Percentiles rank a stretch among this genome's conserved stretches.
These are phyloP conservation scores for Carassius carassius DNA, from an alignment of 2,113 vertebrate species.

Conservation along the genomic window DNA sequence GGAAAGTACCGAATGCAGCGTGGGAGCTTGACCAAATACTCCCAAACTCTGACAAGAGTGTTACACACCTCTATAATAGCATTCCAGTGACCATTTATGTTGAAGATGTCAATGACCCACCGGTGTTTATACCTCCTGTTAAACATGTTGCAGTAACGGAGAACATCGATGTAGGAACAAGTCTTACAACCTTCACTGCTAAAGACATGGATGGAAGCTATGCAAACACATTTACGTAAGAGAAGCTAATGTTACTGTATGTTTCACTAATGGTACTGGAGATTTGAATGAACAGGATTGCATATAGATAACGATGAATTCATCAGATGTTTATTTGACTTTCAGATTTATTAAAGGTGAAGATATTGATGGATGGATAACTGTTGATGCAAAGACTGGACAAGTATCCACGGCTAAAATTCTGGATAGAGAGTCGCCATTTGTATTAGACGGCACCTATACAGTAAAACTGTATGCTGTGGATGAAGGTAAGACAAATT, in stretches of 20 bases:
- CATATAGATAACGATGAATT: not conserved
- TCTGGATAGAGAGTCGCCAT: slow-evolving; percentile 68
- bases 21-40: slow-evolving; percentile 56
- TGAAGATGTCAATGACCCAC: slow-evolving; percentile 70
- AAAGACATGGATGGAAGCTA: slow-evolving; percentile 57
- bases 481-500: slow-evolving; percentile 66
- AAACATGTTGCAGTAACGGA: slow-evolving; percentile 54
- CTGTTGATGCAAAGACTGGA: slow-evolving; percentile 63
- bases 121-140: slow-evolving; percentile 49
- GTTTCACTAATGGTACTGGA: not conserved
- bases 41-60: not conserved
- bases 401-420: slow-evolving; percentile 58
- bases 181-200: slow-evolving; percentile 59
- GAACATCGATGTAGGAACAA: slow-evolving; percentile 43
- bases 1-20: rapidly evolving
- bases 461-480: slow-evolving; percentile 60
- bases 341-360: slow-evolving; percentile 36
- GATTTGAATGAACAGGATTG: not conserved
- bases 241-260: not conserved
- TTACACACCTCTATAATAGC: not conserved
- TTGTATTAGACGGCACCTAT: slow-evolving; percentile 63
- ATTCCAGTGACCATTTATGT: slow-evolving; percentile 57
- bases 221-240: slow-evolving; percentile 58
- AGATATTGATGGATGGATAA: slow-evolving; percentile 67
- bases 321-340: not conserved